These are phyloP conservation scores for Gasterosteus nipponicus DNA, from an alignment of 2,113 vertebrate genomes.

Conservation along the genomic window DNA sequence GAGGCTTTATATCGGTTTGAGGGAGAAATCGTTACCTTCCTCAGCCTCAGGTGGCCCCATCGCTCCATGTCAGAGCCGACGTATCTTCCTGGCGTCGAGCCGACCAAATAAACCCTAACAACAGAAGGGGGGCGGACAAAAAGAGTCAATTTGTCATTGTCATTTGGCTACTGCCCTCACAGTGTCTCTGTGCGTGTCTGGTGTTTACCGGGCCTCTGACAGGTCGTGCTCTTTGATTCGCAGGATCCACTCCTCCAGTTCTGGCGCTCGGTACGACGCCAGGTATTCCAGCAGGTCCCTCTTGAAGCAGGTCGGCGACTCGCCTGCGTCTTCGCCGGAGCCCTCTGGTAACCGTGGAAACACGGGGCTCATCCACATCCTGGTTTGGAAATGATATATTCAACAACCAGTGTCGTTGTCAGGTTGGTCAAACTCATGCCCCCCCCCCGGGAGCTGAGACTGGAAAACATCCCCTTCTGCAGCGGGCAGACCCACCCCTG, in stretches of 20 bases:
- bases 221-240: constrained; percentile 90
- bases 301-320: constrained; percentile 93
- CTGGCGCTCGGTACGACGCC: constrained; percentile 83
- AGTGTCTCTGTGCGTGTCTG: background rate
- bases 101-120: constrained; percentile 90
- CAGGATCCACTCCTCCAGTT: constrained; percentile 89
- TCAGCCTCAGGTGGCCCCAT: constrained; percentile 94
- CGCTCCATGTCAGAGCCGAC: constrained; percentile 90
- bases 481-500: constrained; percentile 87
- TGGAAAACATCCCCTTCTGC: background rate
- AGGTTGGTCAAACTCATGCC: background rate
- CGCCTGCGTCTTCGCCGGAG: constrained; percentile 80
- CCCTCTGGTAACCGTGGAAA: constrained; percentile 86
- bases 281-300: constrained; percentile 91
- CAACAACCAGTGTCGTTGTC: background rate
- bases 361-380: constrained; percentile 96
- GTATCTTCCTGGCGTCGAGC: constrained; percentile 92
- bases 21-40: constrained; percentile 84
- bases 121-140: background rate
- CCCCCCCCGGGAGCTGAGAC: background rate
- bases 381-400: constrained; percentile 61
- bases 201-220: constrained; percentile 88
- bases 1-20: background rate
- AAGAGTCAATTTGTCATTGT: background rate
- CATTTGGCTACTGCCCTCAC: background rate